These are phyloP conservation scores for Toxostoma redivivum DNA, from an alignment of 2,113 vertebrate species.

Conservation along the genomic window DNA sequence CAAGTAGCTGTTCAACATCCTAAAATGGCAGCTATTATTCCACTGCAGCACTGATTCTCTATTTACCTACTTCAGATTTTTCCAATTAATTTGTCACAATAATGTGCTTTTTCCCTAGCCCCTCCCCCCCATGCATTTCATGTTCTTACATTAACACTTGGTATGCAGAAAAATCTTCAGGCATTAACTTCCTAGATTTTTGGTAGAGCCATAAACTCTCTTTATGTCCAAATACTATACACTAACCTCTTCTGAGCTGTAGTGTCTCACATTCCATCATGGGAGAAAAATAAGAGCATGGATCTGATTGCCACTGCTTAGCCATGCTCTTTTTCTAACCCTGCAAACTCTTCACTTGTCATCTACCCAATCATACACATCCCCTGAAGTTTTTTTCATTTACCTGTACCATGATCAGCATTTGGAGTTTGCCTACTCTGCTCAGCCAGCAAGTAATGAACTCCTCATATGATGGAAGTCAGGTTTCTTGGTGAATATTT, in stretches of 20 bases:
- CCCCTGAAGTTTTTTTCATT: neutral
- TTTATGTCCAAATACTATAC: neutral
- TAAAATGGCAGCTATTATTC: conserved; percentile 12
- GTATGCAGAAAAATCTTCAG: neutral
- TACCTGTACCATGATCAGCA: neutral
- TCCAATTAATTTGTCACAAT: neutral
- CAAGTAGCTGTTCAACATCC: neutral
- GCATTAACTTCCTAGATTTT: neutral
- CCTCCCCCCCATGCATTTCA: neutral
- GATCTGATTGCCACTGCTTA: neutral
- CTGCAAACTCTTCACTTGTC: neutral
- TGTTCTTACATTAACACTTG: neutral
- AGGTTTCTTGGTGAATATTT: neutral
- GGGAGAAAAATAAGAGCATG: neutral
- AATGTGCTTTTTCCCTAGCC: rapidly evolving
- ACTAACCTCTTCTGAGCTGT: neutral
- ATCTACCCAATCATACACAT: neutral
- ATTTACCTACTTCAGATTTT: neutral
- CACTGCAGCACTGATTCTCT: neutral
- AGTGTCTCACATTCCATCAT: neutral
- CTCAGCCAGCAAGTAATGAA: neutral
- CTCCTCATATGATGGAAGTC: neutral
- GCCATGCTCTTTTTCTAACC: neutral
- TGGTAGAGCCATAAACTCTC: neutral
- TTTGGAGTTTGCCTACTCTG: neutral